Evolutionary conservation across 2,113 vertebrate genomes (phyloP).

Genomic region (Macquaria ambigua): DNA sequence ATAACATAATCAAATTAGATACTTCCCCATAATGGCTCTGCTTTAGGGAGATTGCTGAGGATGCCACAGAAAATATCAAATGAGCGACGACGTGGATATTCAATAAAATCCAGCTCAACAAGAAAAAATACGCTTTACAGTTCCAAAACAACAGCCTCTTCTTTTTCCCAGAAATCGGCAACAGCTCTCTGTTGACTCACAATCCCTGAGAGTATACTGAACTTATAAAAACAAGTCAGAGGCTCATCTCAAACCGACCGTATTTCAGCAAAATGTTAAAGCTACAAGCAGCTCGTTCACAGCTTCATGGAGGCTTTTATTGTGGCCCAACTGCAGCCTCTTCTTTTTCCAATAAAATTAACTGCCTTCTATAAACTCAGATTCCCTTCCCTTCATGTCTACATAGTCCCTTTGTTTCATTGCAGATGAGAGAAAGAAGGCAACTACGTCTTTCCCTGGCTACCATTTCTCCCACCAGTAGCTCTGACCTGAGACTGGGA

Average conservation of each 20-base stretch:
- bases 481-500: conserved; percentile 53
- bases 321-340: conserved; percentile 25
- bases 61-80: conserved; percentile 58
- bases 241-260: conserved; percentile 21
- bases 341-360: conserved; percentile 31
- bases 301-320: background rate
- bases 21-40: conserved; percentile 65
- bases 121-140: conserved; percentile 9
- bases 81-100: conserved; percentile 41
- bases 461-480: conserved; percentile 11
- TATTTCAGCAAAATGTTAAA: conserved; percentile 24
- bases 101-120: conserved; percentile 49
- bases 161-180: conserved; percentile 34
- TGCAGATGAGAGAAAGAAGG: conserved; percentile 6
- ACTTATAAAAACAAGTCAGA: conserved; percentile 58
- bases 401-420: conserved; percentile 30
- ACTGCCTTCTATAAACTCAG: conserved; percentile 26
- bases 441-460: background rate
- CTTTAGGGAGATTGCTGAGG: conserved; percentile 57
- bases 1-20: conserved; percentile 76
- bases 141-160: conserved; percentile 35
- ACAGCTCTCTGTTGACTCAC: conserved; percentile 64
- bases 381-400: background rate
- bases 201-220: conserved; percentile 43
- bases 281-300: background rate